Evolutionary conservation across 1,140 invertebrate species (phyloP), one percentile per base, ranked within the genome.

Genomic region (Tetramorium alpestre): DNA sequence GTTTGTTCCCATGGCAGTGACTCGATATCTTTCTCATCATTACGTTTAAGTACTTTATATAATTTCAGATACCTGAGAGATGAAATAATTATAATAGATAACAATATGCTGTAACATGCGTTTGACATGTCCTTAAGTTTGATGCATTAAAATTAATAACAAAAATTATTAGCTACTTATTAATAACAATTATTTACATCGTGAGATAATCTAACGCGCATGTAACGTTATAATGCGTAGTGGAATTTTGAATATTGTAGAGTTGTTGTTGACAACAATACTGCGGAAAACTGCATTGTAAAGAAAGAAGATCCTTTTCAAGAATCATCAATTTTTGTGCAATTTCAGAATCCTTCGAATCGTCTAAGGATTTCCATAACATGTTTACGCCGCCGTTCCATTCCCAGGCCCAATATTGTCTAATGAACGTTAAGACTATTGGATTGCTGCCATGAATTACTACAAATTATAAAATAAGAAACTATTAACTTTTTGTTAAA

Each of bases 161-260:
- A 28, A 78, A 47, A 47, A 22, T 62, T 25, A 38, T 47, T 58
- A 70, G 11, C 5, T 25, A 84, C 25, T 51, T 54, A 41, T 60
- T 58, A n/a, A 41, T 70, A 85, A 62, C n/a, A n/a, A 70, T 58
- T 69, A 94, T 90, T 93, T 95, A 97, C 96, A 96, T 95, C 75
- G 95, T 95, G 16, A 97, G 90, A 58, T 95, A 94, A 89, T 95
- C 94, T 1, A 97, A 85, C 5, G 96, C 95, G 58, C 95, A 94
- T 22, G 91, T 93, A 28, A 97, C 96, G 85, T 95, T 94, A 44
- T 93, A 91, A 86, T 97, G 96, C 0, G 96, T 95, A 0, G 96
- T 96, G 13, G 96, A 97, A 93, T 96, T 97, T 90, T 97, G 96
- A 54, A 97, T 94, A n/a, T 94, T 94, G 18, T 96, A 93, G 13